Evolutionary conservation across 2,797 vertebrate species (phyloP), one percentile per base, ranked within the genome.

Genomic region (Cossypha polioptera): DNA sequence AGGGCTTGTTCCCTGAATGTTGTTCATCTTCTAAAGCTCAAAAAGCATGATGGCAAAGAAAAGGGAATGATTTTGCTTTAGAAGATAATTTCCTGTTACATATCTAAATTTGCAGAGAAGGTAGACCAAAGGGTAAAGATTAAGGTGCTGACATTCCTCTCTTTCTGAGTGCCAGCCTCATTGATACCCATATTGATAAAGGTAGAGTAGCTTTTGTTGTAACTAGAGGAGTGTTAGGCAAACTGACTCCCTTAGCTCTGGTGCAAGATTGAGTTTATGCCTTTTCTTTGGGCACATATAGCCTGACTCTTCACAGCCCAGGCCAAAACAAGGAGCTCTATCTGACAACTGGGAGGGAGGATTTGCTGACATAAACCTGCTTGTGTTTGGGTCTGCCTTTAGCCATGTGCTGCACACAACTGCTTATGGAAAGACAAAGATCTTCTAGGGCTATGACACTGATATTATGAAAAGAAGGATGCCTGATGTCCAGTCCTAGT

Each of bases 121-220:
- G 58, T 55, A 29, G 22, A 35, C 10, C 0, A 4, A 77, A 31
- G 5, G 3, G 15, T 35, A 20, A 59, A 69, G 18, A 13, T 36
- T 43, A 58, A 69, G 7, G 5, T 50, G 47, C 6, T 47, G 58
- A 86, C 2, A 40, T 47, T 83, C 19, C 36, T 69, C 36, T 65
- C 38, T 80, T 68, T 76, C 25, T 17, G 2, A 55, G 13, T 31
- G 35, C 16, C 42, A 54, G 3, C 3, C 3, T 50, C 22, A 55
- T 4, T 15, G 25, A 31, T 33, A 15, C 1, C 2, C 26, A 5
- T 31, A 10, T 29, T 0, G 0, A 35, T 45, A 55, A 73, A 69
- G 3, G 35, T 4, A 55, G 42, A 57, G 15, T 6, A 66, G 13
- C 20, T 84, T 40, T 53, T 21, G 25, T 31, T 16, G 13, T 17